A percentile compares a stretch with the other conserved stretches of the same genome.
Conservation (phyloP, 2,797 vertebrate genomes). For the Ctenopoma kingsleyae region DNA sequence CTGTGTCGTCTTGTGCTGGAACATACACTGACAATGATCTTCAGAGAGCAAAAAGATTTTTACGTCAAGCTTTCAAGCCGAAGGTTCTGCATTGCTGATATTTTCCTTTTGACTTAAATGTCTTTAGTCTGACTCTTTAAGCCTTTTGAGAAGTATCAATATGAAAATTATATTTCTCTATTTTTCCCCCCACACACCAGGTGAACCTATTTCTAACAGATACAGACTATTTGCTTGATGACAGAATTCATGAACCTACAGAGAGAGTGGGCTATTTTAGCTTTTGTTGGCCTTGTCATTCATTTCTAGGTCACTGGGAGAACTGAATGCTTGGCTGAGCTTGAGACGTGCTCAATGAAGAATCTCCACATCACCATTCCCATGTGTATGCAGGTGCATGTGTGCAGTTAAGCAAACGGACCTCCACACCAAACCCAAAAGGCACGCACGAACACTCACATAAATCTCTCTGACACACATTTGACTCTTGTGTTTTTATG, state of each 20-base stretch:
- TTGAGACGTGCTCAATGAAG: conserved; percentile 70
- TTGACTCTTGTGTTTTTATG: neutral
- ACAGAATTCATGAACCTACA: conserved; percentile 40
- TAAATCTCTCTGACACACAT: neutral
- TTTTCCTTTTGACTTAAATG: too few species aligned
- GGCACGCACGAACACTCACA: neutral
- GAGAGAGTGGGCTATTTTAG: conserved; percentile 43
- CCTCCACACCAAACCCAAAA: conserved; percentile 49
- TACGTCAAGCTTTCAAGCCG: too few species aligned
- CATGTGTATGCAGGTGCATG: conserved; percentile 23
- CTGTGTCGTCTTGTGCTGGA: too few species aligned
- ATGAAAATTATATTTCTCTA: neutral
- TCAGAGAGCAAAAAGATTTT: too few species aligned
- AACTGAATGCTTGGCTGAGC: conserved; percentile 77
- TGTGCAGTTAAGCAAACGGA: conserved; percentile 53
- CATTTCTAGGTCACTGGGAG: conserved; percentile 83
- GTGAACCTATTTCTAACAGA: conserved; percentile 9
- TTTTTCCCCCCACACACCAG: too few species aligned
- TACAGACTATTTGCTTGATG: conserved; percentile 7
- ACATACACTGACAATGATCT: too few species aligned
- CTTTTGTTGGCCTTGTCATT: conserved; percentile 71
- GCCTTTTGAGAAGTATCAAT: neutral
- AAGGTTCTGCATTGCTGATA: too few species aligned
- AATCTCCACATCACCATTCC: conserved; percentile 56
- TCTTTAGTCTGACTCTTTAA: neutral